Conservation (phyloP, 2,113 vertebrate genomes). For the Epinephelus fuscoguttatus region DNA sequence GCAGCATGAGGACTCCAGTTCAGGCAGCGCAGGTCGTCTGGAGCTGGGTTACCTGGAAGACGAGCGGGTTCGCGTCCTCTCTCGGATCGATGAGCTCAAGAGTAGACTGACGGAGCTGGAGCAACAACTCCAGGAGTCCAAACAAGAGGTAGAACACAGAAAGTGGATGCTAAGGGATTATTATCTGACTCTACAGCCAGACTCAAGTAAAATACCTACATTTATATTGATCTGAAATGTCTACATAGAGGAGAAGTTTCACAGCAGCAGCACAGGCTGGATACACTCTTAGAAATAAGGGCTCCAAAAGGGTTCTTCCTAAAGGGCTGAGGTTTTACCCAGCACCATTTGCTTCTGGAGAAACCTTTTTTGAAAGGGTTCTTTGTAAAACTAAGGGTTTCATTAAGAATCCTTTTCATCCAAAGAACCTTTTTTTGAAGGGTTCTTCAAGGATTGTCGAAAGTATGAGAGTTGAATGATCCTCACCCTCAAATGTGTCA, state of each 20-base stretch:
- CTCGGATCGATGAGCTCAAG: conserved; percentile 91
- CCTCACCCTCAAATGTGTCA: too few species aligned
- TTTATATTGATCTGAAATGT: background rate
- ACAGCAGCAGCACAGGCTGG: background rate
- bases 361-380: too few species aligned
- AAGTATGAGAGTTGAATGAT: too few species aligned
- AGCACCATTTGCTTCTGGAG: too few species aligned
- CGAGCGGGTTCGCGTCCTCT: conserved; percentile 86
- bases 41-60: conserved; percentile 91
- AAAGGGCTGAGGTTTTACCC: too few species aligned
- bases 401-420: too few species aligned
- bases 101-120: conserved; percentile 91
- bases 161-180: background rate
- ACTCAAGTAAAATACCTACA: background rate
- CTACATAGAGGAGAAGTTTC: background rate
- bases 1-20: conserved; percentile 88
- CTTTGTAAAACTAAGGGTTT: too few species aligned
- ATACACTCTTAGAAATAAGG: too few species aligned
- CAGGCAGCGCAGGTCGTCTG: conserved; percentile 66
- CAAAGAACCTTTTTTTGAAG: too few species aligned
- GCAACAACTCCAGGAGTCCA: conserved; percentile 94
- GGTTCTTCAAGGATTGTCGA: too few species aligned
- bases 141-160: conserved; percentile 87
- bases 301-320: too few species aligned
- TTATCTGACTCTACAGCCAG: background rate